phyloP scores from a whole-genome alignment of 2,888 invertebrate species.

The Hanleya hanleyi region DNA sequence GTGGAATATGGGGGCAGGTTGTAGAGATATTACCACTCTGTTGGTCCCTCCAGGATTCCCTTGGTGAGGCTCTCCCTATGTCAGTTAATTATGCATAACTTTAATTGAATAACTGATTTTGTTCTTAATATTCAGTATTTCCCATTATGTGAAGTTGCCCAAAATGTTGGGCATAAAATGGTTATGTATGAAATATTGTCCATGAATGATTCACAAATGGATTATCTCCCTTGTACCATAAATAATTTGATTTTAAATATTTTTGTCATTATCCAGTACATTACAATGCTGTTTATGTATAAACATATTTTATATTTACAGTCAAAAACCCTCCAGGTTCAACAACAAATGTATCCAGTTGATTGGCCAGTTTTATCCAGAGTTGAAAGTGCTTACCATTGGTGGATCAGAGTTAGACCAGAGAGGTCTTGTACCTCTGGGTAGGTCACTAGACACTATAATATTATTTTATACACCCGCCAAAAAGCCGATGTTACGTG shows the following conservation, averaged over 20 bases:
- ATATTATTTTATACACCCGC: too few relatives aligned
- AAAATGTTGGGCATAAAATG: too few relatives aligned
- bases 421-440: constrained; percentile 57
- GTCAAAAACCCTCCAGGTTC: constrained; percentile 51
- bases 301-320: too few relatives aligned
- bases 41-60: constrained; percentile 60
- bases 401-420: constrained; percentile 61
- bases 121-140: constrained; percentile 25
- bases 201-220: too few relatives aligned
- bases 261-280: too few relatives aligned
- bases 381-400: constrained; percentile 56
- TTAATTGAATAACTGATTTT: background rate
- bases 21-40: constrained; percentile 62
- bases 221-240: too few relatives aligned
- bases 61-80: constrained; percentile 45
- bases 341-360: constrained; percentile 61
- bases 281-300: too few relatives aligned
- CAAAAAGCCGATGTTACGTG: too few relatives aligned
- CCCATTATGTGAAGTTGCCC: too few relatives aligned
- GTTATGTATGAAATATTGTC: too few relatives aligned
- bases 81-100: background rate
- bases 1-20: constrained; percentile 70
- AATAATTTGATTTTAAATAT: too few relatives aligned
- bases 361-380: constrained; percentile 64
- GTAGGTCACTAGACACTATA: constrained; percentile 45